These are phyloP conservation scores for Gallinago solitaria DNA, from an alignment of 2,797 vertebrate species.

Conservation along the genomic window DNA sequence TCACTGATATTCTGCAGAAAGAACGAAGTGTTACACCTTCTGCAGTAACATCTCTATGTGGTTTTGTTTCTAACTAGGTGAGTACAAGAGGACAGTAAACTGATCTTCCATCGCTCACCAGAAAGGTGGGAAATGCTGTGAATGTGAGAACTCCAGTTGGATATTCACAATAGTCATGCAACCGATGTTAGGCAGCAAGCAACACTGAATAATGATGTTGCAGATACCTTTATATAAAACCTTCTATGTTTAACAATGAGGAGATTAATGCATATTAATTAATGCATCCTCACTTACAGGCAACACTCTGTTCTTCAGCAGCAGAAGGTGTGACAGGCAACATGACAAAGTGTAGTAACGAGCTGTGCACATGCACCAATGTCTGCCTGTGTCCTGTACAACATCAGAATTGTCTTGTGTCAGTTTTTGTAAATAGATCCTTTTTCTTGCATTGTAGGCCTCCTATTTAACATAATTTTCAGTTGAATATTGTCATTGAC, in stretches of 20 bases:
- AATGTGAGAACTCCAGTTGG: not conserved
- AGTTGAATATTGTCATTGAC: not conserved
- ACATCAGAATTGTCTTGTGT: not conserved
- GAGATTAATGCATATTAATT: not conserved
- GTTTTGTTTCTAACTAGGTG: not conserved
- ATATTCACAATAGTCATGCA: not conserved
- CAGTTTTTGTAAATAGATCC: not conserved
- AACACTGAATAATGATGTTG: not conserved
- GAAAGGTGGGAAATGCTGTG: not conserved
- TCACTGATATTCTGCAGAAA: not conserved
- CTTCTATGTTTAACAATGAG: rapidly evolving
- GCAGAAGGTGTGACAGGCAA: not conserved
- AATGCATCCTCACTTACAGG: not conserved
- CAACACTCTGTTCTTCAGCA: not conserved
- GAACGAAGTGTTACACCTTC: not conserved
- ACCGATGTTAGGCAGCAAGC: not conserved
- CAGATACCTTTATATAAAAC: not conserved
- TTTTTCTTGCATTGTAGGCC: not conserved
- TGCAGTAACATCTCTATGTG: not conserved
- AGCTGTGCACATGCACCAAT: not conserved
- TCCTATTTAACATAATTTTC: not conserved
- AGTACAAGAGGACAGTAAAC: not conserved
- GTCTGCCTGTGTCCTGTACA: not conserved
- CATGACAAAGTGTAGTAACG: not conserved
- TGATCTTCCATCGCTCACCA: not conserved